Base-by-base conservation (phyloP, 2,113 vertebrate genomes). In the Seriola quinqueradiata region DNA sequence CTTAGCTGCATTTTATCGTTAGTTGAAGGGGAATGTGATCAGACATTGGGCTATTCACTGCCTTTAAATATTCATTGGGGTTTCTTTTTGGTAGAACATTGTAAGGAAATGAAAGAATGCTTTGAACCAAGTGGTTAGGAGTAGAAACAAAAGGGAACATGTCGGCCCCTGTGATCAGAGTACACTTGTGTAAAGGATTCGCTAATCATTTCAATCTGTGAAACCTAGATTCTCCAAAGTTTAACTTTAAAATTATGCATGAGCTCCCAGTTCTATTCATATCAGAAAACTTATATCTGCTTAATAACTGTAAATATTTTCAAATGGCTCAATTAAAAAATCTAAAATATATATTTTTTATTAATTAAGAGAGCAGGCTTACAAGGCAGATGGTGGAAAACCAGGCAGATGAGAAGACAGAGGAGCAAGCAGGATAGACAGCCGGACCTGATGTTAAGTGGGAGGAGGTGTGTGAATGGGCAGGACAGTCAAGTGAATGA, bases 1-100 rank as follows among this genome's bases (percentile, higher is more conserved):
- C 68, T 64, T 34, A 65, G n/a, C 28, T 55, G 32, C 55, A 44
- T 86, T 73, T 84, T 40, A 83, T 86, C 42, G n/a, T 58, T 61
- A 32, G 17, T n/a, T 10, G 44, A 77, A 50, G n/a, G 17, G 28
- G 16, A 76, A 79, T 60, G 61, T 63, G 48, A 80, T 75, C 34
- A 82, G 70, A 84, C 82, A 72, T 32, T 9, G 42, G 57, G 67
- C 70, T 69, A 68, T 64, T 74, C 44, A 34, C 17, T 61, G 25
- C 16, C 38, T 48, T 84, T 67, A 66, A 90, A 78, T 67, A 85
- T 74, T 79, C 40, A 79, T 63, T 14, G 0, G n/a, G 36, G 10
- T 28, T 28, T 28, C 28, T 77, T 52, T 72, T 46, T 68, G 44
- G 69, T 58, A 17, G 50, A 79, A 67, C 34, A 77, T 23, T 25